Conservation (phyloP, 2,888 invertebrate species). For the Xiphydria camelus region DNA sequence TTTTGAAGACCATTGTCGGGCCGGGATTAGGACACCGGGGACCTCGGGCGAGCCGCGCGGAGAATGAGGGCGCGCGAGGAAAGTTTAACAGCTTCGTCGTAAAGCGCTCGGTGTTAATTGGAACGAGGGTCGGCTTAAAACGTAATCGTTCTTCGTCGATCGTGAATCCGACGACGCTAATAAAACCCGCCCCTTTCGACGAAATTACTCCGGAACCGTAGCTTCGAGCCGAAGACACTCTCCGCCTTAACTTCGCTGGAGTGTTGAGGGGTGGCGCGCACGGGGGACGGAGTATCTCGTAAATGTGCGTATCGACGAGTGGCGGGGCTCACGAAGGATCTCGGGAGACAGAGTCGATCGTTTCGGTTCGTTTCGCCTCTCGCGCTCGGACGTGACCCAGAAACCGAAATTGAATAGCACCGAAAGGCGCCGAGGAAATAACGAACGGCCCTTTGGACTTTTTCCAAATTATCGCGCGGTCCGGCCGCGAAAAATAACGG, state of each 20-base stretch:
- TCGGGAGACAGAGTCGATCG: too few relatives aligned
- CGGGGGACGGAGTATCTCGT: conserved; percentile 6
- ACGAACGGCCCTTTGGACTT: too few relatives aligned
- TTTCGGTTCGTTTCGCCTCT: too few relatives aligned
- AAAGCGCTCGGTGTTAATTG: conserved; percentile 5
- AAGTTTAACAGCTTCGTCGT: conserved; percentile 4
- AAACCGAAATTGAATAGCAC: conserved; percentile 3
- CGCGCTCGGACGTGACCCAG: conserved; percentile 1
- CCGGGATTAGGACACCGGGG: conserved; percentile 27
- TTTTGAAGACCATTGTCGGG: conserved; percentile 32
- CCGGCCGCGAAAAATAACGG: too few relatives aligned
- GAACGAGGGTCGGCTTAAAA: conserved; percentile 4
- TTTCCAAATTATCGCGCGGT: too few relatives aligned
- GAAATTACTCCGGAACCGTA: conserved; percentile 22
- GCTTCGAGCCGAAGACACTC: conserved; percentile 4
- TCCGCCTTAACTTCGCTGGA: not conserved
- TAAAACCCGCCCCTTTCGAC: conserved; percentile 25
- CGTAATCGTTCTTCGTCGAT: conserved; percentile 10
- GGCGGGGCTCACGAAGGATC: conserved; percentile 15
- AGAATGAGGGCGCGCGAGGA: conserved; percentile 3
- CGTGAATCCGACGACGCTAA: conserved; percentile 18
- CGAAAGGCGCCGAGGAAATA: too few relatives aligned
- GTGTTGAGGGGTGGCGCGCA: not conserved
- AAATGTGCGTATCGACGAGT: conserved; percentile 4
- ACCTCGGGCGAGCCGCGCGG: not conserved